phyloP scores from a whole-genome alignment of 2,888 invertebrate species.

The Epinotia nisella region DNA sequence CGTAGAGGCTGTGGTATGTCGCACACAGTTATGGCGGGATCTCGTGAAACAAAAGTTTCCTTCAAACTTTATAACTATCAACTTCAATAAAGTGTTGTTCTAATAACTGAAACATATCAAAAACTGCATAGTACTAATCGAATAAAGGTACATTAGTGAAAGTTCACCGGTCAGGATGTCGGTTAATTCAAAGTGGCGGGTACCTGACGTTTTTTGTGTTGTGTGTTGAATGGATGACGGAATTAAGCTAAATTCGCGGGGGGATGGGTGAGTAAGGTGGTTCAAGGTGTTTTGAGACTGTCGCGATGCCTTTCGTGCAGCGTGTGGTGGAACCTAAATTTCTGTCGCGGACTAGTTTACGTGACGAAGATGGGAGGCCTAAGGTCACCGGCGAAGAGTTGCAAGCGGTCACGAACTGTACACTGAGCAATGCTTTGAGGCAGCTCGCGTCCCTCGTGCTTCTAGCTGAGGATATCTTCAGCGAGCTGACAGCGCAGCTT shows the following conservation, averaged over 20 bases:
- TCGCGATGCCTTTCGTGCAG: slow-evolving; percentile 94
- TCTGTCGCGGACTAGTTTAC: slow-evolving; percentile 88
- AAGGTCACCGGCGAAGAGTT: slow-evolving; percentile 90
- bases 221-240: slow-evolving; percentile 81
- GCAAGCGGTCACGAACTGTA: slow-evolving; percentile 94
- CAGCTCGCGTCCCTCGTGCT: slow-evolving; percentile 94
- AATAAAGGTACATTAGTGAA: slow-evolving; percentile 66
- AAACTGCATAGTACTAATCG: slow-evolving; percentile 55
- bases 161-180: slow-evolving; percentile 81
- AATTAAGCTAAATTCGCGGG: slow-evolving; percentile 78
- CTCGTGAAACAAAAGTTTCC: slow-evolving; percentile 74
- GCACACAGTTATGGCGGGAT: slow-evolving; percentile 72
- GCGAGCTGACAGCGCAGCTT: slow-evolving; percentile 90
- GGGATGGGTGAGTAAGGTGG: slow-evolving; percentile 80
- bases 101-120: slow-evolving; percentile 52
- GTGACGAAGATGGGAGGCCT: slow-evolving; percentile 85
- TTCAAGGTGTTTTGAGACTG: slow-evolving; percentile 62
- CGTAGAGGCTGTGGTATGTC: slow-evolving; percentile 48
- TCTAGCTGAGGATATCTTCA: slow-evolving; percentile 94
- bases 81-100: slow-evolving; percentile 60
- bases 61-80: slow-evolving; percentile 70
- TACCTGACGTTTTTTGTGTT: slow-evolving; percentile 85
- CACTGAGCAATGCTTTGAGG: slow-evolving; percentile 92
- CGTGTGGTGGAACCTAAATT: slow-evolving; percentile 92
- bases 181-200: slow-evolving; percentile 85